phyloP scores from a whole-genome alignment of 35 echinoderm and acorn worm species.

The Diadema setosum region DNA sequence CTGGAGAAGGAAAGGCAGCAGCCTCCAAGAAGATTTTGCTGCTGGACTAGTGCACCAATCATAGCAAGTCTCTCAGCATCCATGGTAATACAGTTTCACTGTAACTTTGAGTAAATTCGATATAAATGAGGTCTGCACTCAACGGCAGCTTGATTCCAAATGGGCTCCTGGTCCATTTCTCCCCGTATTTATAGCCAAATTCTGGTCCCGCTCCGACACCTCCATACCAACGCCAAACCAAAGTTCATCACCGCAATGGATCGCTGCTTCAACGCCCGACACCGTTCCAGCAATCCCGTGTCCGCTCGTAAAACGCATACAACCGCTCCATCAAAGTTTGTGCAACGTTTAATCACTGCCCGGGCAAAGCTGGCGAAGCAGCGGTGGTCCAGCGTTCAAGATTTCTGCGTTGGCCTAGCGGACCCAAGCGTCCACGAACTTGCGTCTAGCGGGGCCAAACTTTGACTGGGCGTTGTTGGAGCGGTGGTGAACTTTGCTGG shows the following conservation, averaged over 20 bases:
- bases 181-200: too few relatives aligned
- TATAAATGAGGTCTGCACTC: too few relatives aligned
- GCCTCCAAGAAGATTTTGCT: too few relatives aligned
- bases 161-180: too few relatives aligned
- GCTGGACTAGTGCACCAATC: too few relatives aligned
- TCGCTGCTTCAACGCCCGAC: neutral
- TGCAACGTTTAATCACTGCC: constrained; percentile 2
- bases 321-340: constrained; percentile 2
- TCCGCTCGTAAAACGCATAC: neutral
- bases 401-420: neutral
- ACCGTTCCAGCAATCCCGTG: constrained; percentile 4
- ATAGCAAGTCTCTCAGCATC: too few relatives aligned
- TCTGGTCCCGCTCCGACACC: neutral
- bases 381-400: neutral
- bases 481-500: neutral
- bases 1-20: too few relatives aligned
- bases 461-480: constrained; percentile 7
- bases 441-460: neutral
- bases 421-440: neutral
- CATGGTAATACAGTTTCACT: too few relatives aligned
- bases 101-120: too few relatives aligned
- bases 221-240: neutral
- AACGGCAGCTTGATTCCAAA: too few relatives aligned
- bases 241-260: constrained; percentile 6
- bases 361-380: neutral